These are phyloP conservation scores for Oceanodroma tethys DNA, from an alignment of 2,113 vertebrate genomes.

Conservation along the genomic window DNA sequence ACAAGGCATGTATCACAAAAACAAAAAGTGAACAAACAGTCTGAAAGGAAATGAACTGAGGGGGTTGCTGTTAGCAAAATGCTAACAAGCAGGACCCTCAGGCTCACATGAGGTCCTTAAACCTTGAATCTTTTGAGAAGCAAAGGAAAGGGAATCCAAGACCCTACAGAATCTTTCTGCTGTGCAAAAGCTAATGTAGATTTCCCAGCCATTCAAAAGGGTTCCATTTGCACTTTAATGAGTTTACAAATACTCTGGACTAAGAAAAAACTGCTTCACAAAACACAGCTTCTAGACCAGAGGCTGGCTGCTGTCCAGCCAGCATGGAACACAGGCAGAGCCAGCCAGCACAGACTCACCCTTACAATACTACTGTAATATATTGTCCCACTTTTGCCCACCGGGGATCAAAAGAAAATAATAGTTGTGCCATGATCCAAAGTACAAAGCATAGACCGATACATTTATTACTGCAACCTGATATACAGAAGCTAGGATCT, in stretches of 20 bases:
- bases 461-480: background rate
- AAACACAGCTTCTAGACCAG: background rate
- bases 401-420: background rate
- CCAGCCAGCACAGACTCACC: background rate
- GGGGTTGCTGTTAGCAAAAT: background rate
- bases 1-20: background rate
- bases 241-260: background rate
- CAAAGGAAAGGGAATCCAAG: background rate
- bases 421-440: background rate
- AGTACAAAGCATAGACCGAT: background rate
- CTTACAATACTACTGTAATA: background rate
- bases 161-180: background rate
- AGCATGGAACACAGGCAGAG: background rate
- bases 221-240: background rate
- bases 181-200: background rate
- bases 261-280: background rate
- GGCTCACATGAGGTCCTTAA: background rate
- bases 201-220: background rate
- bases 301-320: background rate
- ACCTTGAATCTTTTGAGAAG: background rate
- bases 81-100: background rate
- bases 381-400: background rate
- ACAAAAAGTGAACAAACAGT: background rate
- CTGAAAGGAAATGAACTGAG: background rate
- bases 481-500: background rate